Conservation (phyloP, 53 echinoderm and acorn worm species). For the Astropecten irregularis region DNA sequence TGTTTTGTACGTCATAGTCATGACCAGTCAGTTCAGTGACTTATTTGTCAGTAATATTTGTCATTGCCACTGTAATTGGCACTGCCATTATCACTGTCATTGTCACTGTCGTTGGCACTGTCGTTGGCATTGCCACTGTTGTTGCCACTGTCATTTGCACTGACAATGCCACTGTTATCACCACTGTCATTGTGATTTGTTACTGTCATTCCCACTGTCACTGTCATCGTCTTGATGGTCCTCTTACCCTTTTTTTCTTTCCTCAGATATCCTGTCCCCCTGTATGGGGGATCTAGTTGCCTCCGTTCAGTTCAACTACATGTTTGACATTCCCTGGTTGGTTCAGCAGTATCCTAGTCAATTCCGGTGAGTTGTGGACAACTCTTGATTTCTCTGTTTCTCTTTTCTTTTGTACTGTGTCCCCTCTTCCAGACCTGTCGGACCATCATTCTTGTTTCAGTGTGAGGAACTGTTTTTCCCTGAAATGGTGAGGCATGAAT, state of each 20-base stretch:
- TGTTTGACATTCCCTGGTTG: slow-evolving; percentile 98
- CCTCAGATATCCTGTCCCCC: slow-evolving; percentile 83
- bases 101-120: background rate
- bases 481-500: too few species aligned
- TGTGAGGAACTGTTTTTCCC: too few species aligned
- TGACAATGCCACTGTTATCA: background rate
- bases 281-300: slow-evolving; percentile 89
- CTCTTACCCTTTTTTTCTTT: background rate
- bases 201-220: too few species aligned
- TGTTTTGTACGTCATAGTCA: too few species aligned
- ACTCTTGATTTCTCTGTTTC: background rate
- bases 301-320: slow-evolving; percentile 90
- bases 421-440: too few species aligned
- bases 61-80: too few species aligned
- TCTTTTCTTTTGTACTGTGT: too few species aligned
- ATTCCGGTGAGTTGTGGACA: slow-evolving; percentile 64
- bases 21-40: too few species aligned
- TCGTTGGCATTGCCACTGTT: background rate
- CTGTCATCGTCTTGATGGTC: background rate
- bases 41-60: too few species aligned
- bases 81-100: background rate
- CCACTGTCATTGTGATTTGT: background rate
- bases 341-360: slow-evolving; percentile 84
- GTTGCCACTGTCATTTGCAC: background rate
- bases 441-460: too few species aligned